Evolutionary conservation across 2,797 vertebrate species (phyloP).

Genomic region (Micrastur ruficollis): DNA sequence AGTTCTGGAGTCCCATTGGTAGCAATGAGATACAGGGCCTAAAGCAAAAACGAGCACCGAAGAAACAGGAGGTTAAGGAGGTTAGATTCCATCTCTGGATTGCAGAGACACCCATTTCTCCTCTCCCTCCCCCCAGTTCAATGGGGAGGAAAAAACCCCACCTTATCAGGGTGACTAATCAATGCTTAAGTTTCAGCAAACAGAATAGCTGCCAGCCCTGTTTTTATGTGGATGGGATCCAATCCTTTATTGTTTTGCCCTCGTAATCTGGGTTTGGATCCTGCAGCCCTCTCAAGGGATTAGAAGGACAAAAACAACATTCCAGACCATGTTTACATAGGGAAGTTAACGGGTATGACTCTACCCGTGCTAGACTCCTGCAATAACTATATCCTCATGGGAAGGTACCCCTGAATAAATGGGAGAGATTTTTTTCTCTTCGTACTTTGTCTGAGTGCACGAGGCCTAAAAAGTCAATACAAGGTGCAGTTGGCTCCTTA

Average conservation of each 20-base stretch:
- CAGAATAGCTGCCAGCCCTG: background rate
- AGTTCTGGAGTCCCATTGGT: conserved; percentile 95
- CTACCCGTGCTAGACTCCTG: background rate
- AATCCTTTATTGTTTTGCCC: conserved; percentile 39
- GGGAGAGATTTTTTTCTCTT: background rate
- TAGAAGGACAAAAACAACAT: conserved; percentile 53
- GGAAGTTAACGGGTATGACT: conserved; percentile 44
- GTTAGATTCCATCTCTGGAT: background rate
- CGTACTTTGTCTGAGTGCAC: background rate
- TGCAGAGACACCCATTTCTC: background rate
- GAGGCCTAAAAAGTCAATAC: background rate
- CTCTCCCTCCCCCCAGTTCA: background rate
- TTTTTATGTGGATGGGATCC: conserved; percentile 35
- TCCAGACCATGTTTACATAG: conserved; percentile 32
- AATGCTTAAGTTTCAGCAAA: conserved; percentile 3
- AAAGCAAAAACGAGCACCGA: background rate
- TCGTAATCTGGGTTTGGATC: conserved; percentile 41
- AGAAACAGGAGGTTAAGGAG: background rate
- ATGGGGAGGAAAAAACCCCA: background rate
- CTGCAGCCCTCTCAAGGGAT: conserved; percentile 22
- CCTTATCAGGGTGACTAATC: conserved; percentile 8
- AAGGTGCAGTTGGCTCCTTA: background rate
- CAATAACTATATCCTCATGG: background rate
- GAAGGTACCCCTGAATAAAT: conserved; percentile 3
- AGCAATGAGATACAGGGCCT: conserved; percentile 97